Conservation (phyloP, 1,140 invertebrate genomes). For the Battus philenor region DNA sequence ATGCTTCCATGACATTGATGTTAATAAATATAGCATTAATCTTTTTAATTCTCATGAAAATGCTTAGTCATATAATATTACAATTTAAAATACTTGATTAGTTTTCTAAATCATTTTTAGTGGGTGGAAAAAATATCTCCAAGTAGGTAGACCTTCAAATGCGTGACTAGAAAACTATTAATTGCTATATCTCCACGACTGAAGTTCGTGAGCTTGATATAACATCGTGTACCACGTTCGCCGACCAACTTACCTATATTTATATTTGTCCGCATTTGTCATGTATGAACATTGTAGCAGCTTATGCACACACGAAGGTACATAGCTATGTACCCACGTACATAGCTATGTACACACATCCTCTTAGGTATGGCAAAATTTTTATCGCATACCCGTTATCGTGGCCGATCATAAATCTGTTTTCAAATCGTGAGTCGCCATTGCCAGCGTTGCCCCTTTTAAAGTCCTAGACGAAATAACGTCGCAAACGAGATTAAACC, state of each 20-base stretch:
- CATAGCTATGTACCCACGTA: background rate
- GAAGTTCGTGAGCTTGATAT: conserved; percentile 43
- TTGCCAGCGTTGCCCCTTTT: conserved; percentile 41
- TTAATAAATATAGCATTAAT: no score
- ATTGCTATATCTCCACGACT: conserved; percentile 44
- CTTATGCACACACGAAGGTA: conserved; percentile 12
- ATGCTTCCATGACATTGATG: no score
- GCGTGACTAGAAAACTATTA: conserved; percentile 23
- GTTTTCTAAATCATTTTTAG: no score
- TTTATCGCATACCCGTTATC: conserved; percentile 74
- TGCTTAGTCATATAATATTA: no score
- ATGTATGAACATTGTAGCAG: conserved; percentile 12
- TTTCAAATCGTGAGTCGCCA: conserved; percentile 73
- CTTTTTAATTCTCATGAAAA: no score
- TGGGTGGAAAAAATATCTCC: no score
- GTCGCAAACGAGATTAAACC: conserved; percentile 39
- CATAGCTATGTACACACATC: conserved; percentile 26
- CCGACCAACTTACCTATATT: conserved; percentile 10
- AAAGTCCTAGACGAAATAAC: conserved; percentile 38
- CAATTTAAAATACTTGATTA: no score
- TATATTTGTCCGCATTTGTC: conserved; percentile 1
- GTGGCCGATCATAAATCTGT: conserved; percentile 74
- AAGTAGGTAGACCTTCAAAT: conserved; percentile 5
- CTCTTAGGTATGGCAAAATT: conserved; percentile 63
- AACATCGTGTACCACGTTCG: conserved; percentile 48